Conservation (phyloP, 2,888 invertebrate species). For the Diarsia rubi region DNA sequence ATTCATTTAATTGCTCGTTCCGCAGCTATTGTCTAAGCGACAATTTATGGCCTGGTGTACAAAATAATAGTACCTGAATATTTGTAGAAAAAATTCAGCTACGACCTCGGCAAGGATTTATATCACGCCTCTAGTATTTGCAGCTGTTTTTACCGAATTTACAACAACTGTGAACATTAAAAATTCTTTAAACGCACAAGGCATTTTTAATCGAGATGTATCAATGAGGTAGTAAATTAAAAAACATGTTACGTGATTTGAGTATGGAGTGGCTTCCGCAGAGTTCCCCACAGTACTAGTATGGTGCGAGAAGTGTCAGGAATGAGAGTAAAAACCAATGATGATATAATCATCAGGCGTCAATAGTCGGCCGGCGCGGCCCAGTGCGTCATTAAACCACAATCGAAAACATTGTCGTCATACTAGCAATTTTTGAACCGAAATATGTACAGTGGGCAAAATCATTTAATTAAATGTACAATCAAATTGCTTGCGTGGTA, state of each 20-base stretch:
- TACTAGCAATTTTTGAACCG: constrained; percentile 5
- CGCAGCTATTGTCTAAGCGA: constrained; percentile 79
- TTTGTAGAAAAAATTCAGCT: constrained; percentile 65
- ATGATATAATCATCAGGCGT: constrained; percentile 69
- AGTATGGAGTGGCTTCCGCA: constrained; percentile 67
- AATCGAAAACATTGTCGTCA: constrained; percentile 61
- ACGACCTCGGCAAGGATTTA: constrained; percentile 80
- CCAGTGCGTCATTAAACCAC: constrained; percentile 66
- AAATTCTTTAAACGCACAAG: constrained; percentile 73
- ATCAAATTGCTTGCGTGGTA: too few species aligned
- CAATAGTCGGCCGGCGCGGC: constrained; percentile 38
- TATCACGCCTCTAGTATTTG: constrained; percentile 77
- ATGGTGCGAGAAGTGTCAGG: constrained; percentile 17
- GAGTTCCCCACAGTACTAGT: constrained; percentile 23
- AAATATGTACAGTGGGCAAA: constrained; percentile 46
- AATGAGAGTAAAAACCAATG: constrained; percentile 69
- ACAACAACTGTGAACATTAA: constrained; percentile 80
- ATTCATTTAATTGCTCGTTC: constrained; percentile 83
- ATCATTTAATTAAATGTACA: neutral
- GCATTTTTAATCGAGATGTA: constrained; percentile 77
- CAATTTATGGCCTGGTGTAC: constrained; percentile 78
- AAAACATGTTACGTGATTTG: constrained; percentile 67
- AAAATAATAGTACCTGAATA: constrained; percentile 68
- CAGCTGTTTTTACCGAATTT: constrained; percentile 79
- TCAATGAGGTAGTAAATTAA: constrained; percentile 79